Evolutionary conservation across 2,888 invertebrate genomes (phyloP), one percentile per base, ranked within the genome.

Genomic region (Nomada lathburiana): DNA sequence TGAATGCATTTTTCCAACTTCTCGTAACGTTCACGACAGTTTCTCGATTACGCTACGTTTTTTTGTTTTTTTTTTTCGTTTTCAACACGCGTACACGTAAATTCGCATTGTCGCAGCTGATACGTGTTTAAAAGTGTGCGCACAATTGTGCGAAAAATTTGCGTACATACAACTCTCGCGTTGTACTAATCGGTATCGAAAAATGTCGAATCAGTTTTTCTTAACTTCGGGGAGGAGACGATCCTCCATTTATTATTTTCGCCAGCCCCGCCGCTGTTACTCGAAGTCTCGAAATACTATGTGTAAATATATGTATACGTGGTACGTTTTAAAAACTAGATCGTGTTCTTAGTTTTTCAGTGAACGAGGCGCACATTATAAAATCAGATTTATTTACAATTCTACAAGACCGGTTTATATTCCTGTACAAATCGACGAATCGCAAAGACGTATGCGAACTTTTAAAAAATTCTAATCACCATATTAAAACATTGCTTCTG

Each of bases 331-430:
- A 62, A 74, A 80, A 82, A 76, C 70, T 85, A 80, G 67, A 78
- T 73, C 78, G 36, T 74, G 23, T n/a, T 76, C 79, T 72, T 44
- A 68, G 71, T 59, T 50, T 64, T n/a, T 62, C 78, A 68, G 53
- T 72, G 47, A 76, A 83, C 70, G 79, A 77, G 65, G 70, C 73
- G 77, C 87, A 89, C 89, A 80, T 89, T 93, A 93, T 90, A 93
- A 93, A 93, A 93, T 92, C 92, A 93, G 91, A 92, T 93, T 93
- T 94, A 93, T 94, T 93, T 93, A 93, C 93, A 93, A 92, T 92
- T 92, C 90, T 93, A 93, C 91, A 91, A 90, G 85, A 89, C 88
- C 89, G 85, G 86, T 90, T 70, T 60, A 89, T 88, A 86, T 87
- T 86, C 85, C 90, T 92, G 92, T 92, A 93, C 91, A 92, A 92